Conservation (phyloP, 2,888 invertebrate species). For the Tyria jacobaeae region DNA sequence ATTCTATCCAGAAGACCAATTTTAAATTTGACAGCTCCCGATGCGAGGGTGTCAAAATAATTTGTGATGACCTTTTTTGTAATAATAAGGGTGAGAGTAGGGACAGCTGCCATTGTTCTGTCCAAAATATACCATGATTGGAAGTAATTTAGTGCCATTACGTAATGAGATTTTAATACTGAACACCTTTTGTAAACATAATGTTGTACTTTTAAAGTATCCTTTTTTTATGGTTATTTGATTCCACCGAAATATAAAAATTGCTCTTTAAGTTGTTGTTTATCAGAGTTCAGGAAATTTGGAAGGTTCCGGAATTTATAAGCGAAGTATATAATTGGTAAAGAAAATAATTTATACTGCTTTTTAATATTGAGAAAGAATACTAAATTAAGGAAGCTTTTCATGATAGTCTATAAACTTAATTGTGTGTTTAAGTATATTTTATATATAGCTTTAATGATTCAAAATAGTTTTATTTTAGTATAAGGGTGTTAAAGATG, state of each 20-base stretch:
- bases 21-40: constrained; percentile 11
- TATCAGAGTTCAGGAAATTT: constrained; percentile 20
- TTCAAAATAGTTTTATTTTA: background rate
- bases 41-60: constrained; percentile 19
- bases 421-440: background rate
- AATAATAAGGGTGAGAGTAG: constrained; percentile 17
- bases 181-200: constrained; percentile 53
- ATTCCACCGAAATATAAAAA: constrained; percentile 31
- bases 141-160: constrained; percentile 49
- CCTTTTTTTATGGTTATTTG: constrained; percentile 32
- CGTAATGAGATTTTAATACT: constrained; percentile 61
- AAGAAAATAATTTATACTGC: constrained; percentile 10
- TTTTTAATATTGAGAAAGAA: constrained; percentile 5
- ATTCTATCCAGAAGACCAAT: background rate
- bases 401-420: constrained; percentile 1
- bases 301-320: background rate
- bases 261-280: constrained; percentile 34
- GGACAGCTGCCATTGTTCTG: constrained; percentile 56
- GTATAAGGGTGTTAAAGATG: background rate
- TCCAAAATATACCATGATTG: constrained; percentile 52
- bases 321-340: background rate
- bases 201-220: constrained; percentile 27
- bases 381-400: constrained; percentile 1
- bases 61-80: constrained; percentile 35
- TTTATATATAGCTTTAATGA: background rate